Percentiles rank a stretch among this genome's conserved stretches.
Conservation (phyloP, 2,113 vertebrate species). For the Eudyptes chrysolophus region DNA sequence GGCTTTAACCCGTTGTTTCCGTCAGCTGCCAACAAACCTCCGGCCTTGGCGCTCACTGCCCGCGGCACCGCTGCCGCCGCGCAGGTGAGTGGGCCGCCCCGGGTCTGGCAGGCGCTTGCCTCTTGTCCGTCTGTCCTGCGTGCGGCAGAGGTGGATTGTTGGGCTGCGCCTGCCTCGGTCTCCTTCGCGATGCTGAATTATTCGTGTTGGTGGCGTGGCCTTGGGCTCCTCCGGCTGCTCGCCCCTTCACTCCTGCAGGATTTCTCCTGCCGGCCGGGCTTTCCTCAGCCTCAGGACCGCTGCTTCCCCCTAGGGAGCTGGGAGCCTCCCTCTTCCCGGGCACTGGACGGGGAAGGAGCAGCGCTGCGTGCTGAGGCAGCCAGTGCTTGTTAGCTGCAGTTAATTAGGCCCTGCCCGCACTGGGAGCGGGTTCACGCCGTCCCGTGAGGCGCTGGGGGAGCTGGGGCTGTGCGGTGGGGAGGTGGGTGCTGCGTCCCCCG, state of each 20-base stretch:
- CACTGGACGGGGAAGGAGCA: background rate
- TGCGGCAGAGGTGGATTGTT: background rate
- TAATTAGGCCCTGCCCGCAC: background rate
- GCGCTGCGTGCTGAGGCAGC: fast-evolving
- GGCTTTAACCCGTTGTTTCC: background rate
- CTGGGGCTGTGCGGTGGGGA: background rate
- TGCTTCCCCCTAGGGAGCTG: fast-evolving
- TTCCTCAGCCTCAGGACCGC: background rate
- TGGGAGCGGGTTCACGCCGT: fast-evolving
- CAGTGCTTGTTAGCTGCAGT: fast-evolving
- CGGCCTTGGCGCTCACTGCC: background rate
- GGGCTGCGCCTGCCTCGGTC: background rate
- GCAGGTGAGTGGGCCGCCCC: background rate
- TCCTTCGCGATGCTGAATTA: fast-evolving
- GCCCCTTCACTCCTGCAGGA: fast-evolving
- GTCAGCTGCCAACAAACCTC: background rate
- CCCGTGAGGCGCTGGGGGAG: fast-evolving
- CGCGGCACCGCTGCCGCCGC: background rate
- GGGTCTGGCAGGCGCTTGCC: background rate
- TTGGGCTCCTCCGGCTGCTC: background rate
- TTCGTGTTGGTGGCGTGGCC: fast-evolving
- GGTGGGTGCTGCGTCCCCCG: too few species aligned
- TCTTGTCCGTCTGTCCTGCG: background rate
- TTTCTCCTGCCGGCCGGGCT: background rate
- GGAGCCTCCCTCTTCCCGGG: fast-evolving